Base-by-base conservation (phyloP, 2,113 vertebrate genomes). In the Bubo bubo region DNA sequence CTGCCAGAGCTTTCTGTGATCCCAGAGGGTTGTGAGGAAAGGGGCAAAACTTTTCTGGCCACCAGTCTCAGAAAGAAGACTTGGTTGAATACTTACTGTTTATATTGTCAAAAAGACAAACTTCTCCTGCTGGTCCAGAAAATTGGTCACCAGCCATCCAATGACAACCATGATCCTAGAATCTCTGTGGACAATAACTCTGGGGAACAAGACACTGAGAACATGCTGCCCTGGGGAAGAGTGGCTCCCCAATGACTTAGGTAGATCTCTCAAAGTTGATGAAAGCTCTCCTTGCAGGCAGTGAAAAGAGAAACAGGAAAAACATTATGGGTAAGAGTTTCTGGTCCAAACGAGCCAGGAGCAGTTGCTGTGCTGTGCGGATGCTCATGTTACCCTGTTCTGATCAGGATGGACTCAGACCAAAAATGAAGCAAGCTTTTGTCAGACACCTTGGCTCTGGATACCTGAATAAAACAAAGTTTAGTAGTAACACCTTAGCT, bases 271-370 rank as follows among this genome's bases (percentile, higher is more conserved):
- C 14, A 30, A 35, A 28, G 21, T 17, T 66, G 2, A 17, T 66
- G 34, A 32, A 28, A 85, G 9, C 4, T 87, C 18, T 85, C 35
- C 19, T 56, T 88, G 53, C 34, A 59, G 59, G 10, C 24, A 63
- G 24, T 71, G 58, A 47, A 70, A 56, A 43, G 11, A 68, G 24
- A 89, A 84, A 62, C 4, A 55, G 8, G 24, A 47, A 87, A 94
- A 90, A 12, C 0, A 0, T 14, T 64, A 28, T 0, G 0, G 20
- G 16, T 37, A 18, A 63, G 11, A 12, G 13, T 45, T 50, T 64
- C 39, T 64, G 43, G 13, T 28, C 28, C 24, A 17, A 56, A 45
- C 4, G 19, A 68, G 16, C 28, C 4, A 4, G 43, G 14, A 92
- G 59, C 7, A 41, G 32, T 8, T 64, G 22, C 26, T 60, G 49